Percentiles rank a stretch among this genome's conserved stretches.
These are phyloP conservation scores for Meloidogyne exigua DNA, from an alignment of 1,140 invertebrate genomes.

Conservation along the genomic window DNA sequence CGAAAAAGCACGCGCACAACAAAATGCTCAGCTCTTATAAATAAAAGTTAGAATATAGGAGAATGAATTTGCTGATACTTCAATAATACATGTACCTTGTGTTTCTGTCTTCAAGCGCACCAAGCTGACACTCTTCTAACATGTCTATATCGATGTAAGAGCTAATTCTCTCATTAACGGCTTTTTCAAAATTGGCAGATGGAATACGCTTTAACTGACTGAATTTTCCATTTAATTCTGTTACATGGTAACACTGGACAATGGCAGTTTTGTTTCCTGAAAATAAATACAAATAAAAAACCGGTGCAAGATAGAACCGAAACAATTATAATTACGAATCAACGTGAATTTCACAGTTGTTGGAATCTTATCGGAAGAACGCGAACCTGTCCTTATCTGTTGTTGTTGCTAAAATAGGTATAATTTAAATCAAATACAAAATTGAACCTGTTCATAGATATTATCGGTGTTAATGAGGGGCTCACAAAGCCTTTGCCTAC, in stretches of 20 bases:
- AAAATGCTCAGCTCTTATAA: constrained; percentile 32
- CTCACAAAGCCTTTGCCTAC: neutral
- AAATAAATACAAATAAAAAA: neutral
- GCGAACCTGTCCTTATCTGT: constrained; percentile 1
- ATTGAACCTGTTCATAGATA: neutral
- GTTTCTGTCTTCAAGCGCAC: constrained; percentile 9
- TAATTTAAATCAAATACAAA: neutral
- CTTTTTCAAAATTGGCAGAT: constrained; percentile 36
- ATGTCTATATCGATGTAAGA: constrained; percentile 30
- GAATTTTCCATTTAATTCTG: constrained; percentile 24
- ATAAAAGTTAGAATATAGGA: neutral
- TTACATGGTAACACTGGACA: constrained; percentile 36
- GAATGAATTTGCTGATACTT: neutral
- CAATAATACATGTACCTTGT: constrained; percentile 10
- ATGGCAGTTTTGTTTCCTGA: constrained; percentile 28
- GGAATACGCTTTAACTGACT: constrained; percentile 19
- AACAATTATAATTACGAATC: constrained; percentile 15
- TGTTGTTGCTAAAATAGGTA: neutral
- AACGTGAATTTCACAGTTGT: neutral
- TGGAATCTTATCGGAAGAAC: constrained; percentile 23
- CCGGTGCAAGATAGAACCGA: neutral
- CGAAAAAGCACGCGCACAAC: constrained; percentile 33
- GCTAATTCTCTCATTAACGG: constrained; percentile 11
- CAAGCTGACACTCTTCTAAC: constrained; percentile 17
- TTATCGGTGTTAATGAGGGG: neutral